phyloP scores from a whole-genome alignment of 2,888 invertebrate genomes.

The Troides aeacus region DNA sequence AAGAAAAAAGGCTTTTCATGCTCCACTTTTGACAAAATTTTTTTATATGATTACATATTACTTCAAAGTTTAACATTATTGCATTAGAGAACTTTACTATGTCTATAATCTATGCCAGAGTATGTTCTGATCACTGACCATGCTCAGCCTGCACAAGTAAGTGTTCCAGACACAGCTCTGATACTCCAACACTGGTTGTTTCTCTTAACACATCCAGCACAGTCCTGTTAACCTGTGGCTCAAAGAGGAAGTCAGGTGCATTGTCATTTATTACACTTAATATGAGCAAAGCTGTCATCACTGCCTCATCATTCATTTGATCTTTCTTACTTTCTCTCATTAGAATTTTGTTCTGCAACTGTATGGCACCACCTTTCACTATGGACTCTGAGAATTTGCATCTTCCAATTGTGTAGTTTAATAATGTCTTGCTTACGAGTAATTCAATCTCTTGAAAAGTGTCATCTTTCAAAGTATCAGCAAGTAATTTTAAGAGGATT shows the following conservation, averaged over 20 bases:
- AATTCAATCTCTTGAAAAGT: slow-evolving; percentile 77
- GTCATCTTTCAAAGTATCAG: slow-evolving; percentile 49
- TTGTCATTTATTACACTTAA: slow-evolving; percentile 83
- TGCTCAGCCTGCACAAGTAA: slow-evolving; percentile 88
- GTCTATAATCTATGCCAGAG: too few relatives aligned
- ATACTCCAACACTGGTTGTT: slow-evolving; percentile 85
- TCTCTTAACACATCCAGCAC: slow-evolving; percentile 83
- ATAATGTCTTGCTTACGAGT: slow-evolving; percentile 86
- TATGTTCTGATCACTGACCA: slow-evolving; percentile 66
- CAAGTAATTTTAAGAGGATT: slow-evolving; percentile 64
- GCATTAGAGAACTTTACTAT: too few relatives aligned
- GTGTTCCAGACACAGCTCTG: slow-evolving; percentile 87
- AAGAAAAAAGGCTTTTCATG: slow-evolving; percentile 34
- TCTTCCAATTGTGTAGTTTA: slow-evolving; percentile 89
- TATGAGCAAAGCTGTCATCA: slow-evolving; percentile 78
- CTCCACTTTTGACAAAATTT: too few relatives aligned
- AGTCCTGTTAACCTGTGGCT: slow-evolving; percentile 76
- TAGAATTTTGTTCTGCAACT: slow-evolving; percentile 76
- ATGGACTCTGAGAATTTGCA: slow-evolving; percentile 82
- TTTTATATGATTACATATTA: too few relatives aligned
- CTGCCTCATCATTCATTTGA: slow-evolving; percentile 78
- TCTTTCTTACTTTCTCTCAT: slow-evolving; percentile 67
- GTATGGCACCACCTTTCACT: slow-evolving; percentile 77
- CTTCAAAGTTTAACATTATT: too few relatives aligned
- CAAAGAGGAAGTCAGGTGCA: slow-evolving; percentile 80